Evolutionary conservation across 2,113 vertebrate species (phyloP).

Genomic region (Trinectes maculatus): DNA sequence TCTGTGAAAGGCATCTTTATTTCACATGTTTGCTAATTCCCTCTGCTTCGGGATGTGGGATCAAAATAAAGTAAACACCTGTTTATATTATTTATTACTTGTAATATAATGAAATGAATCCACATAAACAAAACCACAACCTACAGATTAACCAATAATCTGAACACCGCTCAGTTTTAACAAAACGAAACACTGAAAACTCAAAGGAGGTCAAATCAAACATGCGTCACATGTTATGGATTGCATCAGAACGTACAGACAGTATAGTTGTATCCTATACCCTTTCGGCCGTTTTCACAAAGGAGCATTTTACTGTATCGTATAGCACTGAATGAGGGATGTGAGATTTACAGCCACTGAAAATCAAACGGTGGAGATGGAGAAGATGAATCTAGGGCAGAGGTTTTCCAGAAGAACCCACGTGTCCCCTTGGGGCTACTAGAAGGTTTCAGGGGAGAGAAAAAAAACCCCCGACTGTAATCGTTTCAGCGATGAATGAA

Average conservation of each 20-base stretch:
- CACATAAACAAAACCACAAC: not conserved
- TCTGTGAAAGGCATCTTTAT: not conserved
- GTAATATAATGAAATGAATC: not conserved
- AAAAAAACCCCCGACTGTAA: constrained; percentile 30
- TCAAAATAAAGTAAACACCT: not conserved
- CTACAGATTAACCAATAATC: not conserved
- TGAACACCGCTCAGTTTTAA: not conserved
- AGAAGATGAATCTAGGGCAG: constrained; percentile 52
- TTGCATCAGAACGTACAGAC: not conserved
- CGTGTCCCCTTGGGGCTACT: constrained; percentile 38
- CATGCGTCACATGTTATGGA: not conserved
- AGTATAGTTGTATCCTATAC: not conserved
- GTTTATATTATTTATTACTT: too few species aligned
- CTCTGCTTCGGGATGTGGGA: not conserved
- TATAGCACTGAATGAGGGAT: not conserved
- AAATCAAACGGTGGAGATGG: constrained; percentile 34
- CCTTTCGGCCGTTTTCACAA: not conserved
- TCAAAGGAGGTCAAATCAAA: not conserved
- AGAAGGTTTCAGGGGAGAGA: constrained; percentile 40
- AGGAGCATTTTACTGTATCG: not conserved
- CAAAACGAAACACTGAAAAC: not conserved
- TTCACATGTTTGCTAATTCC: too few species aligned
- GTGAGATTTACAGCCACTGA: constrained; percentile 1
- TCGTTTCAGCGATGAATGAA: constrained; percentile 35
- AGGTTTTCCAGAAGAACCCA: constrained; percentile 49